These are phyloP conservation scores for Indri indri DNA, from an alignment of 2,113 vertebrate species.

Conservation along the genomic window DNA sequence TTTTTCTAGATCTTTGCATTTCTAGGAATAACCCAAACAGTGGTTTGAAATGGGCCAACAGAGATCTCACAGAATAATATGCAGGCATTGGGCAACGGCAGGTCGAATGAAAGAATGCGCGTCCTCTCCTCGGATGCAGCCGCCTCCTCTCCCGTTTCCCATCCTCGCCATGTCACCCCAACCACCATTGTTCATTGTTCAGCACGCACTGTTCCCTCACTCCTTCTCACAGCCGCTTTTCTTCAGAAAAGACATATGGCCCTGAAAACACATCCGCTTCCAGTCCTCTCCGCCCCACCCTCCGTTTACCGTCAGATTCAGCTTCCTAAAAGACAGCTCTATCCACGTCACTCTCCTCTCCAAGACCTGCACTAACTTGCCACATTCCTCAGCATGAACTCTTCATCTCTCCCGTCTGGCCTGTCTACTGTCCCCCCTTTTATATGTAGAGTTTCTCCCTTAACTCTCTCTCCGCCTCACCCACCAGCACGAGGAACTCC, in stretches of 20 bases:
- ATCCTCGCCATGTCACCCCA: neutral
- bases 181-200: neutral
- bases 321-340: slow-evolving; percentile 1
- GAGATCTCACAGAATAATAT: neutral
- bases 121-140: neutral
- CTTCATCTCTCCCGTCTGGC: neutral
- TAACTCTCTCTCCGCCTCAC: neutral
- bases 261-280: neutral
- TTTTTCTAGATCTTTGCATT: neutral
- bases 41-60: neutral
- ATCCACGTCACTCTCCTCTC: neutral
- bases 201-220: neutral
- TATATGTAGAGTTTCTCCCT: neutral
- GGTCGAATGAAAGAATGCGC: neutral
- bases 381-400: neutral
- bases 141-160: neutral
- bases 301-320: neutral
- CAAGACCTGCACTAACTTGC: neutral
- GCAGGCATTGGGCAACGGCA: neutral
- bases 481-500: neutral
- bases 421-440: neutral
- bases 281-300: neutral
- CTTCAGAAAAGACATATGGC: neutral
- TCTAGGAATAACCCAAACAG: neutral
- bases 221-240: neutral